A percentile compares a stretch with the other conserved stretches of the same genome.
Evolutionary conservation across 1,140 invertebrate species (phyloP).

Genomic region (Adoxophyes honmai): DNA sequence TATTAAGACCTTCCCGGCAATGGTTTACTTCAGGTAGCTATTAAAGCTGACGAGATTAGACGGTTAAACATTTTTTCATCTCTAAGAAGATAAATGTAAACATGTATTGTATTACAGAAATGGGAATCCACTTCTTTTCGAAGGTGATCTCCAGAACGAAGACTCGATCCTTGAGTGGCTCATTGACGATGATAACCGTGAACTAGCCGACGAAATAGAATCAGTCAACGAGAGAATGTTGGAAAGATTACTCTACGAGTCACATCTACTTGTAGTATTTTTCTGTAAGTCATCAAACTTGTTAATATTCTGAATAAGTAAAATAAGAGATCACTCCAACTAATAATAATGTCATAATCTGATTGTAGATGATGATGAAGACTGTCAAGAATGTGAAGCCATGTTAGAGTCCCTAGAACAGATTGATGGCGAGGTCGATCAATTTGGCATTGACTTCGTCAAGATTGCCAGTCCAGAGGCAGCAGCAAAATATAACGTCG

Average conservation of each 20-base stretch:
- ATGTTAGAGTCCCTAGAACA: conserved; percentile 93
- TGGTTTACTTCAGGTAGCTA: conserved; percentile 88
- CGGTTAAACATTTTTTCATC: too few species aligned
- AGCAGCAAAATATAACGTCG: conserved; percentile 88
- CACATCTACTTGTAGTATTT: conserved; percentile 93
- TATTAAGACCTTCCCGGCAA: conserved; percentile 95
- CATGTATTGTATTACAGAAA: conserved; percentile 79
- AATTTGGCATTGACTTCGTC: conserved; percentile 96
- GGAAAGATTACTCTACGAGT: conserved; percentile 90
- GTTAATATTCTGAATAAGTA: not conserved
- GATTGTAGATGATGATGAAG: conserved; percentile 90
- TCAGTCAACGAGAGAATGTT: conserved; percentile 94
- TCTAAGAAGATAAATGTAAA: too few species aligned
- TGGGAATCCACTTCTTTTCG: conserved; percentile 94
- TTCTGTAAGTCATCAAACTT: conserved; percentile 86
- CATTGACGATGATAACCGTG: conserved; percentile 95
- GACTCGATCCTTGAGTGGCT: conserved; percentile 95
- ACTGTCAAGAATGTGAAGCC: conserved; percentile 93
- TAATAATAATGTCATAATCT: conserved; percentile 14
- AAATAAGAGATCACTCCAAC: too few species aligned
- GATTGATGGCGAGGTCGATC: conserved; percentile 95
- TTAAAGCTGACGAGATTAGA: not conserved
- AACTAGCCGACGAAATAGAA: conserved; percentile 96
- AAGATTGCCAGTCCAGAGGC: conserved; percentile 93
- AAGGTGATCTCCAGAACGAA: conserved; percentile 95